Base-by-base conservation (phyloP, 2,113 vertebrate genomes). In the Campylomormyrus numenius region DNA sequence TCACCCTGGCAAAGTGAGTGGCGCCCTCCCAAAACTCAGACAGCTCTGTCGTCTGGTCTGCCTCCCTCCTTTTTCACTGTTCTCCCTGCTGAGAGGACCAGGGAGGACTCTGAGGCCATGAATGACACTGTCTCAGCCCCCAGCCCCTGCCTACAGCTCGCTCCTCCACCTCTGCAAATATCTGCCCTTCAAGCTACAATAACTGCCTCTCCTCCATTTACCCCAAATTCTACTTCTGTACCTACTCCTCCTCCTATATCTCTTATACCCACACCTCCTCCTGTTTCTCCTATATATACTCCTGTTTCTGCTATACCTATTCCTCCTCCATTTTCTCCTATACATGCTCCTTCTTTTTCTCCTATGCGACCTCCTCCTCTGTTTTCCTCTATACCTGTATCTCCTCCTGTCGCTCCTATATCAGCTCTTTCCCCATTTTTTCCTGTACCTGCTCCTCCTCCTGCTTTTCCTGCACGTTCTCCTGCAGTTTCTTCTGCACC, bases 1-100 rank as follows among this genome's bases (percentile, higher is more conserved):
- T 95, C 95, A 88, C 92, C 94, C 50, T 96, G 96, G 96, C 95
- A 96, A 91, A 95, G 90, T 85, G 95, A 96, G 88, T 96, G 96
- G 96, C 94, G 93, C 88, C 90, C 95, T 85, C 94, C 94, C 42
- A 95, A 94, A 91, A 90, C 85, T 85, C 94, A 94, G 66, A 90
- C 90, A 49, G 92, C 94, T 90, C 90, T 94, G 10, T 93, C 92
- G 89, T 91, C 93, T 21, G 83, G 49, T 39, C 91, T 93, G 87
- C 94, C 95, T 86, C 49, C 91, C 50, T 91, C 91, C 88, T 80
- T 56, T n/a, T 89, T 39, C 50, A 91, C 93, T 85, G 48, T 91
- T 0, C 89, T 88, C 90, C 90, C 93, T 74, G 46, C 88, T 80
- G 89, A 91, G 66, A 92, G 92, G 88, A 92, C 93, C 90, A 92